These are phyloP conservation scores for Perdita meconis DNA, from an alignment of 2,888 invertebrate genomes.

Conservation along the genomic window DNA sequence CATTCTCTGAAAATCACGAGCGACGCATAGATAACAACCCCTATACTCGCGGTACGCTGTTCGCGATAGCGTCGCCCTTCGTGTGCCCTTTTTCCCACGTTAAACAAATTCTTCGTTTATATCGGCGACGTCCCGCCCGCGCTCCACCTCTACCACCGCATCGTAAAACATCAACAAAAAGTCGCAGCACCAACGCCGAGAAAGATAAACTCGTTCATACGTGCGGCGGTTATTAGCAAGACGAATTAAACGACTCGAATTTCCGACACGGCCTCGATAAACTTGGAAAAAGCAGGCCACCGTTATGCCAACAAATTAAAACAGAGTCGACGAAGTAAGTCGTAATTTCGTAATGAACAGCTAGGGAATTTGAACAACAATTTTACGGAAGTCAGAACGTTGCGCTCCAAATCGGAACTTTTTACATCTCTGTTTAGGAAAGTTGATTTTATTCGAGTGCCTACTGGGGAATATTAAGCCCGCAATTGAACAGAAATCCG, in stretches of 20 bases:
- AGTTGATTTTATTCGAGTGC: too few relatives aligned
- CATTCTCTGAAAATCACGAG: constrained; percentile 16
- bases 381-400: background rate
- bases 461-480: too few relatives aligned
- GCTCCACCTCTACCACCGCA: background rate
- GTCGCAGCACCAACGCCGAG: background rate
- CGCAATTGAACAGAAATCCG: too few relatives aligned
- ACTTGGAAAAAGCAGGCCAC: background rate
- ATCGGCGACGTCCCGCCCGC: background rate
- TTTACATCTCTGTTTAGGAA: too few relatives aligned
- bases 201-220: constrained; percentile 28
- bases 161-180: constrained; percentile 1
- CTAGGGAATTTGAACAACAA: constrained; percentile 2
- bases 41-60: background rate
- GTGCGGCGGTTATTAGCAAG: constrained; percentile 9
- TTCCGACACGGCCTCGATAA: background rate
- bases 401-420: too few relatives aligned
- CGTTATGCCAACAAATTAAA: background rate
- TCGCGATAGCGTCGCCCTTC: constrained; percentile 26
- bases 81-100: background rate
- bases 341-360: background rate
- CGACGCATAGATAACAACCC: constrained; percentile 28
- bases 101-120: constrained; percentile 31
- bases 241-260: constrained; percentile 18
- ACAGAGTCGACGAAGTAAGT: background rate